Percentiles rank a stretch among this genome's conserved stretches.
These are phyloP conservation scores for Gymnodraco acuticeps DNA, from an alignment of 2,797 vertebrate genomes.

Conservation along the genomic window DNA sequence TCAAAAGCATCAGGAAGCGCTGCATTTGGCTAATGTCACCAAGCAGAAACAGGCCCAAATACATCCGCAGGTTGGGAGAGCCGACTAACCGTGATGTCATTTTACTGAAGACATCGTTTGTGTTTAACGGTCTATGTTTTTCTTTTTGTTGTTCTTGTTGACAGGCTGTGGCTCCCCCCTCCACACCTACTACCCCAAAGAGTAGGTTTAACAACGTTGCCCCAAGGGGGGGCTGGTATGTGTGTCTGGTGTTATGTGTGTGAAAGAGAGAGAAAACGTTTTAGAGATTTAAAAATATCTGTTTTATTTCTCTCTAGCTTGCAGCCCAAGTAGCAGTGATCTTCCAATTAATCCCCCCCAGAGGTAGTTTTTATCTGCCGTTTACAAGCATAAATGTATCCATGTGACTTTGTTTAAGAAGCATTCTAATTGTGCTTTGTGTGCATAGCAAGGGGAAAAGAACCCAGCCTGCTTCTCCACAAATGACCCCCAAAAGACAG, in stretches of 20 bases:
- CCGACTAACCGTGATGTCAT: not conserved
- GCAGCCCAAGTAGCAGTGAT: constrained; percentile 15
- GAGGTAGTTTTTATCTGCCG: constrained; percentile 64
- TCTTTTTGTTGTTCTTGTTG: constrained; percentile 1
- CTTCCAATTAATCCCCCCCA: too few species aligned
- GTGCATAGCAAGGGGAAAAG: constrained; percentile 82
- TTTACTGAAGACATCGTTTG: not conserved
- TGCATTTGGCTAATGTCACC: not conserved
- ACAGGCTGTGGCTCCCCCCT: constrained; percentile 24
- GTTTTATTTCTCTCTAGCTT: constrained; percentile 51
- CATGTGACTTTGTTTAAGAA: not conserved
- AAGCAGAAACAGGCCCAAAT: constrained; percentile 1
- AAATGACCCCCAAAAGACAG: constrained; percentile 78
- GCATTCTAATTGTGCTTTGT: constrained; percentile 13
- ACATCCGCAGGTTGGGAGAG: not conserved
- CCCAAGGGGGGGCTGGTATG: constrained; percentile 34
- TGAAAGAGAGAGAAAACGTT: not conserved
- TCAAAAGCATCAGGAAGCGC: constrained; percentile 27
- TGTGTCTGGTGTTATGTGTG: not conserved
- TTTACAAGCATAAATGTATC: constrained; percentile 9
- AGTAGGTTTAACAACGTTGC: not conserved
- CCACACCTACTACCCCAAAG: constrained; percentile 15
- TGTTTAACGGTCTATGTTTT: not conserved
- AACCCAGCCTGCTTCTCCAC: constrained; percentile 44
- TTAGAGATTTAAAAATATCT: not conserved